Percentiles rank a stretch among this genome's conserved stretches.
phyloP scores from a whole-genome alignment of 2,113 vertebrate species.

The Stegastes partitus region DNA sequence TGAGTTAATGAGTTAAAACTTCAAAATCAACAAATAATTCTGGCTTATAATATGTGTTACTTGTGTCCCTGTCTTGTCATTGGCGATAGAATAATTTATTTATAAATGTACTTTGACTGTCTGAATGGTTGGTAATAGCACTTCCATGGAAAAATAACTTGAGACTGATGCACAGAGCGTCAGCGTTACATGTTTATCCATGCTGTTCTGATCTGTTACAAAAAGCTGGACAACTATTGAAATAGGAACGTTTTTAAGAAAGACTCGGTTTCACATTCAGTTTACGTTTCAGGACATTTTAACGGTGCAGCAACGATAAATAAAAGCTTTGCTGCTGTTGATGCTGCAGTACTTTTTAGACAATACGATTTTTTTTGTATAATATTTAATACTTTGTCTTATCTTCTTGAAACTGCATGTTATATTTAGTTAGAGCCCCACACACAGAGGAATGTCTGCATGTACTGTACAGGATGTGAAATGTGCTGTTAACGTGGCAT shows the following conservation, averaged over 20 bases:
- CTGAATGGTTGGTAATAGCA: conserved; percentile 14
- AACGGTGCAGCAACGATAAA: conserved; percentile 6
- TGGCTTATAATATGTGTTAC: neutral
- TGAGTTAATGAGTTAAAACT: conserved; percentile 13
- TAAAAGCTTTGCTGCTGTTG: neutral
- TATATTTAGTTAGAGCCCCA: conserved; percentile 2
- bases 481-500: conserved; percentile 5
- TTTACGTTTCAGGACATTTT: conserved; percentile 14
- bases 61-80: neutral
- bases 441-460: conserved; percentile 7
- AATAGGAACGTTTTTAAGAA: conserved; percentile 3
- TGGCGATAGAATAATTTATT: conserved; percentile 3
- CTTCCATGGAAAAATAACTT: conserved; percentile 27
- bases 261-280: neutral
- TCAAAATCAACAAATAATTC: conserved; percentile 6
- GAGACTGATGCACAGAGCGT: conserved; percentile 14
- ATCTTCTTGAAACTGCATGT: conserved; percentile 35
- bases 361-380: conserved; percentile 2
- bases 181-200: conserved; percentile 41
- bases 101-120: conserved; percentile 27
- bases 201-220: conserved; percentile 46
- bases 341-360: neutral
- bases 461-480: conserved; percentile 12
- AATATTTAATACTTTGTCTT: conserved; percentile 14
- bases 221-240: conserved; percentile 23